These are phyloP conservation scores for Argyrosomus japonicus DNA, from an alignment of 2,113 vertebrate genomes.

Conservation along the genomic window DNA sequence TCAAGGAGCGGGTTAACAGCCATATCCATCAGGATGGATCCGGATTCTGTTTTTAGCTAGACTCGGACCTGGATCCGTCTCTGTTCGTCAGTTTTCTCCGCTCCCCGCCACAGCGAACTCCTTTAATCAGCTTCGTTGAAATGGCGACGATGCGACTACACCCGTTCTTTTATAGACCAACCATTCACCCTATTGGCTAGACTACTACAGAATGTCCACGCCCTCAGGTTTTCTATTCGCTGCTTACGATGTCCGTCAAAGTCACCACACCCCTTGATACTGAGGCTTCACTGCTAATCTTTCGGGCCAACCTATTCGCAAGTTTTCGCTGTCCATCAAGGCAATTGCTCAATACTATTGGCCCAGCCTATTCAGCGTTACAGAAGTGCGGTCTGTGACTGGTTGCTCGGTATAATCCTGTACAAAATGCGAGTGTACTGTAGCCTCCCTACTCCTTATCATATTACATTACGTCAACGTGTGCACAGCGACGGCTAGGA, in stretches of 20 bases:
- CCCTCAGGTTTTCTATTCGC: slow-evolving; percentile 67
- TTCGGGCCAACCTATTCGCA: slow-evolving; percentile 59
- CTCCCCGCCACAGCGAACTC: slow-evolving; percentile 45
- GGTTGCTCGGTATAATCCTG: slow-evolving; percentile 29
- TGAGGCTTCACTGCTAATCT: background rate
- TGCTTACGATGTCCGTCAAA: slow-evolving; percentile 45
- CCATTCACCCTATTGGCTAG: slow-evolving; percentile 72
- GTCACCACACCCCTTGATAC: slow-evolving; percentile 48
- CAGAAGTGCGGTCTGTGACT: slow-evolving; percentile 16
- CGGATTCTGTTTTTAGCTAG: slow-evolving; percentile 81
- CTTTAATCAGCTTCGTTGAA: slow-evolving; percentile 78
- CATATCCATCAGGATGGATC: slow-evolving; percentile 87
- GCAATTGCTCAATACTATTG: slow-evolving; percentile 47
- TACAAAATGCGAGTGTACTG: slow-evolving; percentile 9
- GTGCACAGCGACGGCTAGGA: slow-evolving; percentile 50
- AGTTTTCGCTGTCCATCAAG: slow-evolving; percentile 54
- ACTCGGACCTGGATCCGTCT: slow-evolving; percentile 75
- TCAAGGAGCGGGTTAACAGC: slow-evolving; percentile 83
- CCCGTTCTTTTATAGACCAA: slow-evolving; percentile 81
- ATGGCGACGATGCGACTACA: slow-evolving; percentile 82
- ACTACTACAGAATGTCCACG: slow-evolving; percentile 20
- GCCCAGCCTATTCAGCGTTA: background rate
- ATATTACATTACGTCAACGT: slow-evolving; percentile 78
- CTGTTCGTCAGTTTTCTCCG: slow-evolving; percentile 61
- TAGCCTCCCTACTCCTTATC: slow-evolving; percentile 37